Conservation (phyloP, 2,888 invertebrate genomes). For the Linnaemya tessellans region DNA sequence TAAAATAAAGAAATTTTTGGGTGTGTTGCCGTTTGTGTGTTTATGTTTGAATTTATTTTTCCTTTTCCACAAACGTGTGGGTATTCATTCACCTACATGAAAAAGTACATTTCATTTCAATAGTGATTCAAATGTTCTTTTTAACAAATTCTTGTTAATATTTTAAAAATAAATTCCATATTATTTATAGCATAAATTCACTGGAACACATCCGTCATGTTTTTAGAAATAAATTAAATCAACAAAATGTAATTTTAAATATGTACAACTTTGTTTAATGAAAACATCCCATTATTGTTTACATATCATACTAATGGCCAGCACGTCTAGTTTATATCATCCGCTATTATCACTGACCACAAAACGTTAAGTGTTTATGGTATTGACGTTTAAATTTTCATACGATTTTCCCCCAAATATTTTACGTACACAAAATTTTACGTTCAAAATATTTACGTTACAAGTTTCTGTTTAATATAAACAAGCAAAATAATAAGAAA, state of each 20-base stretch:
- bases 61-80: background rate
- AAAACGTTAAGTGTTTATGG: constrained; percentile 54
- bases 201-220: constrained; percentile 28
- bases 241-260: background rate
- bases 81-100: constrained; percentile 23
- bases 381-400: constrained; percentile 40
- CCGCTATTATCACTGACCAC: constrained; percentile 40
- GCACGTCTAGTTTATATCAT: constrained; percentile 52
- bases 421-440: constrained; percentile 54
- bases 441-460: constrained; percentile 61
- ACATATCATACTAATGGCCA: constrained; percentile 45
- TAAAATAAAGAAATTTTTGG: background rate
- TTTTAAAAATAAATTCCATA: constrained; percentile 24
- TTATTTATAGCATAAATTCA: constrained; percentile 39
- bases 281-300: constrained; percentile 52
- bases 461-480: constrained; percentile 27
- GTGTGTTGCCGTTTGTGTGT: background rate
- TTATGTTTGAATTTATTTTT: constrained; percentile 4
- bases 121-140: background rate
- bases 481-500: background rate
- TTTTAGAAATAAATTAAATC: background rate
- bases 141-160: background rate
- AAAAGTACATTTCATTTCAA: constrained; percentile 3
- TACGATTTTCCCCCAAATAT: background rate
- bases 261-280: constrained; percentile 42